Percentiles rank a stretch among this genome's conserved stretches.
These are phyloP conservation scores for Acanthochromis polyacanthus DNA, from an alignment of 2,113 vertebrate species.

Conservation along the genomic window DNA sequence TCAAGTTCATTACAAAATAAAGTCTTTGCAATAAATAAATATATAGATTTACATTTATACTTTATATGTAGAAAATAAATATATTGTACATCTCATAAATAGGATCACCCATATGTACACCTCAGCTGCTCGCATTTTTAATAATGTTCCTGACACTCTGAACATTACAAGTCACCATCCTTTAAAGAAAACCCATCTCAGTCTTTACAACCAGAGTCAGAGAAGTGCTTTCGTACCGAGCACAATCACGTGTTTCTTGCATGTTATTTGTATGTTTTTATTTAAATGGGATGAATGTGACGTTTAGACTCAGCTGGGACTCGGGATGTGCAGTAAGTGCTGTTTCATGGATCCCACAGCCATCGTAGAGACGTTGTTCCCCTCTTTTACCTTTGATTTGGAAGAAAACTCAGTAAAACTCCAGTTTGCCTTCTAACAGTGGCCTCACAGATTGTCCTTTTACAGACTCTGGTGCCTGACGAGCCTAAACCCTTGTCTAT, in stretches of 20 bases:
- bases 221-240: conserved; percentile 74
- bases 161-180: conserved; percentile 85
- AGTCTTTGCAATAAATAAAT: conserved; percentile 99
- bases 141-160: conserved; percentile 86
- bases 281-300: conserved; percentile 51
- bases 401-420: conserved; percentile 33
- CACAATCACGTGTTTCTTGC: conserved; percentile 65
- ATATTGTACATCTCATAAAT: conserved; percentile 99
- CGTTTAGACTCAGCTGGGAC: conserved; percentile 39
- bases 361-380: conserved; percentile 43
- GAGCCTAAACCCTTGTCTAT: conserved; percentile 7
- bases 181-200: conserved; percentile 66
- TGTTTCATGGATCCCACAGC: conserved; percentile 65
- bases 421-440: conserved; percentile 9
- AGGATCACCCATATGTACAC: conserved; percentile 96
- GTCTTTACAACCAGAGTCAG: conserved; percentile 69
- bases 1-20: conserved; percentile 90
- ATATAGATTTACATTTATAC: conserved; percentile 99
- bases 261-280: conserved; percentile 41
- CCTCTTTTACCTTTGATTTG: conserved; percentile 43
- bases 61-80: conserved; percentile 99
- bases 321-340: conserved; percentile 77
- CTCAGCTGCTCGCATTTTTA: conserved; percentile 91
- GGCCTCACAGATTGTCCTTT: conserved; percentile 24
- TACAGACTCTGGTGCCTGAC: conserved; percentile 20